Percentiles rank a stretch among this genome's conserved stretches.
These are phyloP conservation scores for Orthonychiurus folsomi DNA, from an alignment of 2,888 invertebrate genomes.

Conservation along the genomic window DNA sequence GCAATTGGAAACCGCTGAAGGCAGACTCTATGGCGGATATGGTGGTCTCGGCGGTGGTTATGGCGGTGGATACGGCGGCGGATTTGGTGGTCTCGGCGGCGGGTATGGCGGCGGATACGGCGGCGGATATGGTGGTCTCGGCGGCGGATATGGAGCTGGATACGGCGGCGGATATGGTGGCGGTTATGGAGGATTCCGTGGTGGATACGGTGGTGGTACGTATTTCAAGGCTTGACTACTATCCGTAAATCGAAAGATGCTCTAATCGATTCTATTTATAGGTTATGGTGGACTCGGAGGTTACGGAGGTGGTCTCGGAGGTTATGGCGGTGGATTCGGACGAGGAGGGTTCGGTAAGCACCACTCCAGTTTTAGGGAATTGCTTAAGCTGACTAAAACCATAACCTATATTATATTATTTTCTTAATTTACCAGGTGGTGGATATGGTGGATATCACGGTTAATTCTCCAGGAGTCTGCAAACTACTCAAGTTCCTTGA, in stretches of 20 bases:
- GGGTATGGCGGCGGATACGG: slow-evolving; percentile 2
- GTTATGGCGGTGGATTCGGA: slow-evolving; percentile 5
- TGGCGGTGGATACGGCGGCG: slow-evolving; percentile 1
- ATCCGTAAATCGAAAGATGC: no score
- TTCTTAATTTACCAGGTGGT: not conserved
- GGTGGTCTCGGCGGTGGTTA: not conserved
- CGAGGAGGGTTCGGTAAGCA: not conserved
- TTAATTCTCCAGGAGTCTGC: not conserved
- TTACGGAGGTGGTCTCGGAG: slow-evolving; percentile 4
- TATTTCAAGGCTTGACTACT: no score
- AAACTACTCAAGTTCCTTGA: not conserved
- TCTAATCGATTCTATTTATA: no score
- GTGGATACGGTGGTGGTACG: not conserved
- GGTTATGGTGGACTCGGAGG: no score
- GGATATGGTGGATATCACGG: not conserved
- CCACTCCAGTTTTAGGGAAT: no score
- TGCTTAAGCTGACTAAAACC: no score
- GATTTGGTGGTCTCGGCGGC: not conserved
- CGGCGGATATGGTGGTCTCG: not conserved
- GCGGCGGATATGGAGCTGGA: not conserved
- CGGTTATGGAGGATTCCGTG: not conserved
- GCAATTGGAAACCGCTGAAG: slow-evolving; percentile 3
- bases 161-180: slow-evolving; percentile 4
- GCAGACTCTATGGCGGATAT: slow-evolving; percentile 3
- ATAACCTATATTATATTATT: not conserved